Evolutionary conservation across 2,888 invertebrate genomes (phyloP).

Genomic region (Podabrus alpinus): DNA sequence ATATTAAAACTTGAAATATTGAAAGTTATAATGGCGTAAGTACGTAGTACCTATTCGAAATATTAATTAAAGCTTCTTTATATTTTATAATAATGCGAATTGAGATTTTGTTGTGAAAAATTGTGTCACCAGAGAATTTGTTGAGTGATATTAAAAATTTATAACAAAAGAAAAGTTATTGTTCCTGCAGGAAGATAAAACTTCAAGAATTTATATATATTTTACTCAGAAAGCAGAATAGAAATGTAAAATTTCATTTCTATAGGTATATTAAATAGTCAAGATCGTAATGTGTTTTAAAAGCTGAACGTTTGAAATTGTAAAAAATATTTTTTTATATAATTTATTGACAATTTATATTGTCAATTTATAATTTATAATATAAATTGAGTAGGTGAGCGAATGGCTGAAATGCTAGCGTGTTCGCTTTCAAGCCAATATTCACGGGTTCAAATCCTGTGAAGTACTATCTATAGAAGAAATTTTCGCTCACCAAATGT

Average conservation of each 20-base stretch:
- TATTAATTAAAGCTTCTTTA: not conserved
- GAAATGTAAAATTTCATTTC: not conserved
- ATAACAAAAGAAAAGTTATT: not conserved
- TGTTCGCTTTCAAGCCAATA: too few relatives aligned
- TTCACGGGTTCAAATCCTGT: too few relatives aligned
- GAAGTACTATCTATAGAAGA: too few relatives aligned
- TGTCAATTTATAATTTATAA: too few relatives aligned
- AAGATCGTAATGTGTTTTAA: too few relatives aligned
- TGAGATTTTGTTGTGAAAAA: not conserved
- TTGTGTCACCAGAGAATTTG: not conserved
- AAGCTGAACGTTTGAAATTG: too few relatives aligned
- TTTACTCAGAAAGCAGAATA: not conserved
- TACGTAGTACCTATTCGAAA: not conserved
- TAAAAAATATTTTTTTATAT: not conserved
- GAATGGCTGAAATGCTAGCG: too few relatives aligned
- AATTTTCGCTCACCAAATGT: too few relatives aligned
- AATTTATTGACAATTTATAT: too few relatives aligned
- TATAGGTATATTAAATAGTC: not conserved
- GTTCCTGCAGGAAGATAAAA: not conserved
- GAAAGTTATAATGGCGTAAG: not conserved
- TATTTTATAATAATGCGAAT: not conserved
- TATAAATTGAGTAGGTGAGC: too few relatives aligned
- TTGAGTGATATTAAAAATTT: not conserved
- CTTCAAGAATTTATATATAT: not conserved
- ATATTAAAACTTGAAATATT: too few relatives aligned